A percentile compares a stretch with the other conserved stretches of the same genome.
Conservation (phyloP, 2,113 vertebrate genomes). For the Pagrus major region DNA sequence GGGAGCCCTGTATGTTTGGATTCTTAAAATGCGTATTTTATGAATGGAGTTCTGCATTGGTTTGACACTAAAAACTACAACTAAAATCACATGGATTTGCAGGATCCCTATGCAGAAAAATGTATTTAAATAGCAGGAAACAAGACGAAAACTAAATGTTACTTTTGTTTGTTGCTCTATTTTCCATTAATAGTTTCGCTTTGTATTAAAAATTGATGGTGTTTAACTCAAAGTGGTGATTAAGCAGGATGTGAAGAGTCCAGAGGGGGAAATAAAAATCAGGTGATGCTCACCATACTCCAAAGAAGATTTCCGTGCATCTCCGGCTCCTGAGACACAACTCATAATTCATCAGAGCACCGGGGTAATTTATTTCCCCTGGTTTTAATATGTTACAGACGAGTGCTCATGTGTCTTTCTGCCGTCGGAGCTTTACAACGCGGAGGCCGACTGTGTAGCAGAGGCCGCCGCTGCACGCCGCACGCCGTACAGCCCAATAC, state of each 20-base stretch:
- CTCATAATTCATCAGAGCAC: constrained; percentile 91
- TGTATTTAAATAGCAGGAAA: not conserved
- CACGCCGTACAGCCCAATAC: constrained; percentile 88
- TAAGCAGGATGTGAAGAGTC: constrained; percentile 22
- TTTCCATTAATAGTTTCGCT: no score
- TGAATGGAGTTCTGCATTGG: no score
- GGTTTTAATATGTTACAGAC: constrained; percentile 99
- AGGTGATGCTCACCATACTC: constrained; percentile 47
- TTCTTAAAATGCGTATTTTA: no score
- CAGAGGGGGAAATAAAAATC: not conserved
- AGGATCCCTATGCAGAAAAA: no score
- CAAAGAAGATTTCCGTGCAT: constrained; percentile 65
- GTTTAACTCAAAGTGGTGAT: constrained; percentile 18
- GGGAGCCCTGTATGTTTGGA: no score
- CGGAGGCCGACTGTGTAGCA: constrained; percentile 87
- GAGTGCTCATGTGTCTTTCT: constrained; percentile 93
- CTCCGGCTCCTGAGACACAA: constrained; percentile 85
- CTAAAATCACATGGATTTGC: no score
- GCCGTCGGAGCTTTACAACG: constrained; percentile 89
- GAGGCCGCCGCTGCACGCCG: constrained; percentile 55
- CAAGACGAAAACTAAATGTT: not conserved
- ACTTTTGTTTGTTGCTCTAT: not conserved
- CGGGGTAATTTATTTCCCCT: constrained; percentile 96
- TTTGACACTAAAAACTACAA: no score
- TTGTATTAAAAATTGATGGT: not conserved